These are phyloP conservation scores for Ceraclea dissimilis DNA, from an alignment of 2,888 invertebrate species.

Conservation along the genomic window DNA sequence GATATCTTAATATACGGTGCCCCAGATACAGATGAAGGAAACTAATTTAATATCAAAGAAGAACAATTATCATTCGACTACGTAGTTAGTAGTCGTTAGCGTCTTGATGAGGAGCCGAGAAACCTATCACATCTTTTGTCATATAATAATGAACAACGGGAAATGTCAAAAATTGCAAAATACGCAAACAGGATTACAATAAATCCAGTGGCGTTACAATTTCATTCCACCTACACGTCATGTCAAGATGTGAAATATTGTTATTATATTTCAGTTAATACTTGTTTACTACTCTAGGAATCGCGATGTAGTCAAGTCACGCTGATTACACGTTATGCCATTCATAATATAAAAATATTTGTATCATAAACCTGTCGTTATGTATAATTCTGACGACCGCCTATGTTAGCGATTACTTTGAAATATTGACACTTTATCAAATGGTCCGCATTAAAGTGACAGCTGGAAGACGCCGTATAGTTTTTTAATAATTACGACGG, in stretches of 20 bases:
- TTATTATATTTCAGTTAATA: background rate
- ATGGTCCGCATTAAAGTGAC: background rate
- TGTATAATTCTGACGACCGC: constrained; percentile 17
- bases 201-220: constrained; percentile 22
- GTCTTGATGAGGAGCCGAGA: too few species aligned
- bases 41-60: too few species aligned
- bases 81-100: too few species aligned
- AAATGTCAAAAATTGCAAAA: background rate
- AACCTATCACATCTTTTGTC: too few species aligned
- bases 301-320: too few species aligned
- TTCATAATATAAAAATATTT: constrained; percentile 19
- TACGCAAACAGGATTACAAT: constrained; percentile 3
- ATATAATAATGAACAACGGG: too few species aligned
- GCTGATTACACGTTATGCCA: too few species aligned
- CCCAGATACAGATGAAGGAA: too few species aligned
- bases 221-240: constrained; percentile 15
- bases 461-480: background rate
- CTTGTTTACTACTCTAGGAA: too few species aligned
- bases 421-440: constrained; percentile 16
- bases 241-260: background rate
- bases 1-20: too few species aligned
- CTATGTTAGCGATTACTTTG: constrained; percentile 7
- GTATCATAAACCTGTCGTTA: constrained; percentile 19
- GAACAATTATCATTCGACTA: too few species aligned
- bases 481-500: constrained; percentile 1